A percentile compares a stretch with the other conserved stretches of the same genome.
Conservation (phyloP, 2,113 vertebrate genomes). For the Sakesphorus luctuosus region DNA sequence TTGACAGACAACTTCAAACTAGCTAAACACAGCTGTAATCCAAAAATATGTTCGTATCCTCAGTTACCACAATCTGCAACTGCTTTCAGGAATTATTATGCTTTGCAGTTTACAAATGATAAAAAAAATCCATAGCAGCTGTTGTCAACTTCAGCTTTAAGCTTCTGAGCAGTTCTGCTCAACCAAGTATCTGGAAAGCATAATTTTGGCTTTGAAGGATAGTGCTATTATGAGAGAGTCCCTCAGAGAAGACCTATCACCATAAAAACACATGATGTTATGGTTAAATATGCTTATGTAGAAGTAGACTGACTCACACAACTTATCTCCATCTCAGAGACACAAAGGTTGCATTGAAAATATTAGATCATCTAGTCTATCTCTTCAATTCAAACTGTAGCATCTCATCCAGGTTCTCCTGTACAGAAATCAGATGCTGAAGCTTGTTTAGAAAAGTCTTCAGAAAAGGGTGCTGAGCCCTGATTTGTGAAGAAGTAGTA, state of each 20-base stretch:
- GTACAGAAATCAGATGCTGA: slow-evolving; percentile 1
- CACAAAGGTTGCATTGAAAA: neutral
- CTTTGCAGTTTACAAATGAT: neutral
- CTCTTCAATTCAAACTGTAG: slow-evolving; percentile 22
- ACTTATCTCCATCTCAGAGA: neutral
- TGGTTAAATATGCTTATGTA: neutral
- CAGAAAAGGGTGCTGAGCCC: neutral
- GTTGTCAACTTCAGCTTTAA: neutral
- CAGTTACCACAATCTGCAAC: neutral
- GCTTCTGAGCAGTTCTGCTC: neutral
- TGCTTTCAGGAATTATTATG: neutral
- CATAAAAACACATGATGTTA: neutral
- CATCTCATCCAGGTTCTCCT: neutral
- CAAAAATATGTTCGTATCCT: neutral
- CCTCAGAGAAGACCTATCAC: neutral
- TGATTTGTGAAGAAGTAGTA: neutral
- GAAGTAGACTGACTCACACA: neutral
- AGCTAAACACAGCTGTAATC: neutral
- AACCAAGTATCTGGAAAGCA: neutral
- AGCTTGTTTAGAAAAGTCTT: neutral
- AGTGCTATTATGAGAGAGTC: neutral
- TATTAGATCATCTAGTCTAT: neutral
- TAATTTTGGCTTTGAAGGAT: neutral
- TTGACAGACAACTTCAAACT: slow-evolving; percentile 14
- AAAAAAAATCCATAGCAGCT: neutral